Evolutionary conservation across 2,797 vertebrate genomes (phyloP).

Genomic region (Macropus fuliginosus): DNA sequence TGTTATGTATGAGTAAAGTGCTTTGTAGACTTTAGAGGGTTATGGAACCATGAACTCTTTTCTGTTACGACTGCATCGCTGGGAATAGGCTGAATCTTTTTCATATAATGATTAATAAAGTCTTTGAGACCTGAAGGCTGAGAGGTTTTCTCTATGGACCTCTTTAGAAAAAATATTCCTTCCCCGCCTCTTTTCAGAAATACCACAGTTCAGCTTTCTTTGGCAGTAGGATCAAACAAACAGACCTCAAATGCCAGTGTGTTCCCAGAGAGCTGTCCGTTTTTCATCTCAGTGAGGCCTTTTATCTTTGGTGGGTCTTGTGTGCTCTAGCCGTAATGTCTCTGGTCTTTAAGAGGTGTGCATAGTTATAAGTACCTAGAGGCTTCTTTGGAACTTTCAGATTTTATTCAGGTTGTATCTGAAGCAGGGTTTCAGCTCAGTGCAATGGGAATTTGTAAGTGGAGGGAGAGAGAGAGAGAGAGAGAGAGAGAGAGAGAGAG

Average conservation of each 20-base stretch:
- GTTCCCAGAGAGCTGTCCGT: not conserved
- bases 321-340: not conserved
- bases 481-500: no score
- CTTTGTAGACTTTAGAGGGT: not conserved
- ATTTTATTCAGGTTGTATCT: not conserved
- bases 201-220: not conserved
- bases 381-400: not conserved
- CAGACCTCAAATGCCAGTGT: not conserved
- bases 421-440: not conserved
- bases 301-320: not conserved
- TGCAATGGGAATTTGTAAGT: not conserved
- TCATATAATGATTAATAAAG: slow-evolving; percentile 5
- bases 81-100: not conserved
- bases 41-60: not conserved
- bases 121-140: not conserved
- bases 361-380: not conserved
- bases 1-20: not conserved
- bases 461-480: not conserved
- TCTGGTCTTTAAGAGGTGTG: not conserved
- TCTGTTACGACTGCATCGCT: not conserved
- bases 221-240: not conserved
- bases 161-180: slow-evolving; percentile 1
- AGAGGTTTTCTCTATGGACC: not conserved
- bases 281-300: not conserved
- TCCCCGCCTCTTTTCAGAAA: not conserved